Base-by-base conservation (phyloP, 1,140 invertebrate genomes). In the Atta colombica region DNA sequence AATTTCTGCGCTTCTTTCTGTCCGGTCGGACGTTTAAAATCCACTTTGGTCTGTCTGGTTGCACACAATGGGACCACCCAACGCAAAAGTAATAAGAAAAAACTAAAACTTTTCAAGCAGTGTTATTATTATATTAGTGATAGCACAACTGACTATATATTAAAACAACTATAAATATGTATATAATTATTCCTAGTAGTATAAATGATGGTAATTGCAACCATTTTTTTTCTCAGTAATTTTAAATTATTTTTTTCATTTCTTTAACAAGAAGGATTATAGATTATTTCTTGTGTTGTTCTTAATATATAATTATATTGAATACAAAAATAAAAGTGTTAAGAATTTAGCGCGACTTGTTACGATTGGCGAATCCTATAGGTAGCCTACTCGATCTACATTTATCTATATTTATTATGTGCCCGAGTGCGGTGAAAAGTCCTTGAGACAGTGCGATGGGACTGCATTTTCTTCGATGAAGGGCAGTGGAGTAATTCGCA, bases 21-120 rank as follows among this genome's bases (percentile, higher is more conserved):
- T 82, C 61, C 86, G 45, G 28, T 18, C 39, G 71, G 72, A 91
- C 87, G 87, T 91, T 91, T 91, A 90, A 91, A 91, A 86, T 91
- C 89, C 86, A 91, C 89, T 90, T 91, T 91, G 77, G 87, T 51
- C 65, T 74, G 77, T 18, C 51, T 72, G 66, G 12, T 71, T 45
- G 45, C 77, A 28, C 75, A 90, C 88, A 90, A 90, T 90, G 86
- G 75, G 89, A 90, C 89, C 89, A 90, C 89, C 89, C 89, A 90
- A 53, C 58, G 77, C 28, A 60, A 21, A 10, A 68, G 39, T 39
- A 39, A 39, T 35, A 35, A 39, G 35, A 39, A 35, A 35, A 35
- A 35, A 35, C 35, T 7, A 39, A 6, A 39, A 39, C 35, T 7
- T 39, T 39, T 39, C 35, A 39, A 39, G 35, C 35, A 39, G 35